Evolutionary conservation across 2,113 vertebrate genomes (phyloP), one percentile per base, ranked within the genome.

Genomic region (Camelus dromedarius): DNA sequence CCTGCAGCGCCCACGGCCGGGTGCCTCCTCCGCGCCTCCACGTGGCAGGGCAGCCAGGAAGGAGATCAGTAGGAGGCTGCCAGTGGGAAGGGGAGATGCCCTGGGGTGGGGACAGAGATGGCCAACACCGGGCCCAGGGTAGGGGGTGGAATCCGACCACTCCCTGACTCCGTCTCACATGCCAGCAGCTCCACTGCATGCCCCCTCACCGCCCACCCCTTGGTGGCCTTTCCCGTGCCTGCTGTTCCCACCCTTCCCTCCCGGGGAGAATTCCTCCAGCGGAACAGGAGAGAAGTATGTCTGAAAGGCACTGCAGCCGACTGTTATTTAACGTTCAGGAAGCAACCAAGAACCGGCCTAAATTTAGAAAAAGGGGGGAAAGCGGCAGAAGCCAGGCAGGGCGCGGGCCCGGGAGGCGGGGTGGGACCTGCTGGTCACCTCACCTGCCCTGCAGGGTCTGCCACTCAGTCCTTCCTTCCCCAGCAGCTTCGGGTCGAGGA

Each of bases 151-250:
- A 8, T 15, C 32, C 52, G 10, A 10, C 77, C 64, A 42, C 77
- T 64, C 42, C 79, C 58, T 0, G 3, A 19, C 70, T 24, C 62
- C 13, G 4, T 14, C 26, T 89, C 96, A 48, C 35, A 1, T 26
- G 70, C 83, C 88, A 42, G 73, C 69, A 46, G 60, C 58, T n/a
- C 38, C 15, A 0, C 38, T 42, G 38, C 18, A 20, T 2, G 7
- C 26, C 62, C 3, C 3, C 50, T 24, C 89, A 38, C 6, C 2
- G 38, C n/a, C 38, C 70, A 14, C 69, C 85, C 42, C 32, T 60
- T 8, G 0, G 28, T 54, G 54, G 90, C 91, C 85, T 79, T 92
- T 83, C 19, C 88, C 75, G 58, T 79, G 52, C 32, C 88, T 72
- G 64, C 62, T 54, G 5, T 50, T 66, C 84, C 0, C 0, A 13